Percentiles rank a stretch among this genome's conserved stretches.
Conservation (phyloP, 2,888 invertebrate genomes). For the Brassicogethes aeneus region DNA sequence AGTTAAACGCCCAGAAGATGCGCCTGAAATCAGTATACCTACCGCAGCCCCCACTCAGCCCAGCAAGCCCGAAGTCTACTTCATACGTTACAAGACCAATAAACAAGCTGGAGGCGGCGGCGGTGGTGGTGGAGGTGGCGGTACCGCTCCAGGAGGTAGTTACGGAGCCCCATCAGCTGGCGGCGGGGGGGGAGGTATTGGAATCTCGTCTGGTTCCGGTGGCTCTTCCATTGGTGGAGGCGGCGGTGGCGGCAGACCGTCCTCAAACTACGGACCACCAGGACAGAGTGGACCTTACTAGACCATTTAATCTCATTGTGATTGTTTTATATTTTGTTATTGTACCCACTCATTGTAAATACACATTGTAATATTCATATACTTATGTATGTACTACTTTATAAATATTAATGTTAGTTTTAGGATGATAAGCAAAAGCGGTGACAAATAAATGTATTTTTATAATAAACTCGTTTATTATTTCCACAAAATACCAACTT, state of each 20-base stretch:
- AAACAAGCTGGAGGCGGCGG: constrained; percentile 39
- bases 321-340: constrained; percentile 7
- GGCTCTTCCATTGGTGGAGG: constrained; percentile 14
- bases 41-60: constrained; percentile 75
- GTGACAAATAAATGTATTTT: constrained; percentile 24
- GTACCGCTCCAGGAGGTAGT: constrained; percentile 18
- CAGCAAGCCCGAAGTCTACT: constrained; percentile 84
- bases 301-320: constrained; percentile 9
- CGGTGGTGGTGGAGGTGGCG: constrained; percentile 34
- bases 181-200: constrained; percentile 1
- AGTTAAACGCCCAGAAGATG: constrained; percentile 81
- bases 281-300: constrained; percentile 34
- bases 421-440: constrained; percentile 20
- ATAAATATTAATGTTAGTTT: constrained; percentile 12
- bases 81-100: constrained; percentile 77
- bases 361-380: constrained; percentile 11
- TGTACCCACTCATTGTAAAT: constrained; percentile 17
- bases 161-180: constrained; percentile 10
- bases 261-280: constrained; percentile 36
- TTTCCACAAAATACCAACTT: too few species aligned
- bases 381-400: constrained; percentile 7
- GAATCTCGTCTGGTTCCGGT: neutral
- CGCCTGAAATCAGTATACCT: constrained; percentile 70
- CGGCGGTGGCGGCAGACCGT: constrained; percentile 30
- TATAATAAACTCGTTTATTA: constrained; percentile 2